Percentiles rank a stretch among this genome's conserved stretches.
Evolutionary conservation across 2,113 vertebrate species (phyloP).

Genomic region (Gnathonemus longibarbis): DNA sequence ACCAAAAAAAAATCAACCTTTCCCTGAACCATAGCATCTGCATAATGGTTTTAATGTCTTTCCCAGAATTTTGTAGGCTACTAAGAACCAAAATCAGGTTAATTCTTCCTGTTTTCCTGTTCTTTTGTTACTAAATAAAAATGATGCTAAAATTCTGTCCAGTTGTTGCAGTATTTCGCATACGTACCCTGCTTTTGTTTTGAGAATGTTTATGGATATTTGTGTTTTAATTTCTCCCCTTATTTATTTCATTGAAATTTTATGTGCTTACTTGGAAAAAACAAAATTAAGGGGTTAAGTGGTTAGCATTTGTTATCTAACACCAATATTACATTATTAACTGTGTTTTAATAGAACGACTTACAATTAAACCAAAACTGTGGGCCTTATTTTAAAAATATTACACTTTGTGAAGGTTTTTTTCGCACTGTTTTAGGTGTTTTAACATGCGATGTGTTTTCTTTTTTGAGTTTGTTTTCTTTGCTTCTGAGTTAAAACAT

Average conservation of each 20-base stretch:
- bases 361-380: neutral
- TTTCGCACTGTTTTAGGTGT: neutral
- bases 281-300: neutral
- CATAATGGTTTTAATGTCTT: neutral
- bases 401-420: neutral
- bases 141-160: neutral
- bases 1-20: neutral
- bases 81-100: conserved; percentile 1
- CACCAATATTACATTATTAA: neutral
- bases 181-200: neutral
- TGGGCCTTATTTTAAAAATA: neutral
- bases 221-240: neutral
- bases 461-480: neutral
- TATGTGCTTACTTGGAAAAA: neutral
- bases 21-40: neutral
- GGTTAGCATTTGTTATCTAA: neutral
- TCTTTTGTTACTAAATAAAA: neutral
- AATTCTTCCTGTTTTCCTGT: neutral
- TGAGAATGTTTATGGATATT: neutral
- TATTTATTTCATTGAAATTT: neutral
- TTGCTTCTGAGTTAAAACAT: neutral
- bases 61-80: neutral
- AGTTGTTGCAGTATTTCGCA: neutral
- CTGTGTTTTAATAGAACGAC: neutral
- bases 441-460: neutral